Percentiles rank a stretch among this genome's conserved stretches.
phyloP scores from a whole-genome alignment of 1,140 invertebrate species.

The Temnothorax curvispinosus region DNA sequence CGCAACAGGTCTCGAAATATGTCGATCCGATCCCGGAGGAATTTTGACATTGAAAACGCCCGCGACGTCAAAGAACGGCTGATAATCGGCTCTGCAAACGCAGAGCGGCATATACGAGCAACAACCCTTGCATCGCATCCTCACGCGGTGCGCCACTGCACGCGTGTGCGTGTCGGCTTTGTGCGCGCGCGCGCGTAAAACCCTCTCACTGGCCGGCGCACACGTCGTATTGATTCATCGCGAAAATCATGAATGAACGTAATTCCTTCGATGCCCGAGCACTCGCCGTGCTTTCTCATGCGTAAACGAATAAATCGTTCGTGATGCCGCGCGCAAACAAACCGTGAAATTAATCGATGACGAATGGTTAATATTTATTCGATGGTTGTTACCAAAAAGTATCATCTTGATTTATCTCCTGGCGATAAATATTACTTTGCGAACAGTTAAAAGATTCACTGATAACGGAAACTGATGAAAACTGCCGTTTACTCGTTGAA shows the following conservation, averaged over 20 bases:
- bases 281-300: conserved; percentile 32
- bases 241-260: conserved; percentile 73
- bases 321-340: neutral
- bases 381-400: neutral
- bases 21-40: neutral
- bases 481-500: too few species aligned
- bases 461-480: too few species aligned
- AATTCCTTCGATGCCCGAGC: conserved; percentile 60
- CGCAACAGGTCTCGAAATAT: neutral
- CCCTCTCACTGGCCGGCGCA: conserved; percentile 31
- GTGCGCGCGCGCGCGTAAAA: conserved; percentile 29
- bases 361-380: neutral
- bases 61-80: neutral
- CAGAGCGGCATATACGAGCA: conserved; percentile 14
- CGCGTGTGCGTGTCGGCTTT: conserved; percentile 36
- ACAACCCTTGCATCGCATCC: neutral
- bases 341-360: neutral
- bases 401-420: neutral
- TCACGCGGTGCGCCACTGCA: neutral
- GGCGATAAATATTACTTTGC: neutral
- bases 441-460: neutral
- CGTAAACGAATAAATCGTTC: neutral
- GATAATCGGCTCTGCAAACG: neutral
- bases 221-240: conserved; percentile 68
- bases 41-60: neutral